These are phyloP conservation scores for Ophioninae sp. DNA, from an alignment of 2,888 invertebrate genomes.

Conservation along the genomic window DNA sequence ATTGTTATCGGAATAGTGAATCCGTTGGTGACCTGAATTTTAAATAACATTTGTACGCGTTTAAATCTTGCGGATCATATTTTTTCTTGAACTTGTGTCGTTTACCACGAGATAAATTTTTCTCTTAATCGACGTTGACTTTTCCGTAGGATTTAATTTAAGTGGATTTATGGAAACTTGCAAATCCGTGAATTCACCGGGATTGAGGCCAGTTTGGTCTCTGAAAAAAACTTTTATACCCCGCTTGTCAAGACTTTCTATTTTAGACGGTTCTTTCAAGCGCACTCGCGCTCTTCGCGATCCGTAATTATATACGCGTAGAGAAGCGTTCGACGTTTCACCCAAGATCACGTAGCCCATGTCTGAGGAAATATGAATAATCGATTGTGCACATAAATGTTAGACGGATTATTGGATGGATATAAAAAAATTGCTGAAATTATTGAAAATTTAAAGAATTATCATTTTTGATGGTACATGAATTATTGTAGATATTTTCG, in stretches of 20 bases:
- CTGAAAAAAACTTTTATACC: slow-evolving; percentile 77
- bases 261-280: slow-evolving; percentile 72
- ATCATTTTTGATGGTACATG: too few relatives aligned
- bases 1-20: slow-evolving; percentile 84
- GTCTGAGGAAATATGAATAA: slow-evolving; percentile 73
- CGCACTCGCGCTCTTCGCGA: slow-evolving; percentile 81
- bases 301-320: slow-evolving; percentile 83
- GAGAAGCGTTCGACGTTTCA: slow-evolving; percentile 80
- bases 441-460: not conserved
- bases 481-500: too few relatives aligned
- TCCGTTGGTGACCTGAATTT: slow-evolving; percentile 83
- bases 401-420: not conserved
- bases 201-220: slow-evolving; percentile 80
- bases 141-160: slow-evolving; percentile 77
- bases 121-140: slow-evolving; percentile 81
- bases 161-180: slow-evolving; percentile 83
- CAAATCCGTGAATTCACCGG: slow-evolving; percentile 82
- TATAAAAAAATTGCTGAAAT: too few relatives aligned
- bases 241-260: slow-evolving; percentile 64
- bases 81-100: not conserved
- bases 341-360: slow-evolving; percentile 83
- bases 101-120: slow-evolving; percentile 82
- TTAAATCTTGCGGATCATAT: not conserved
- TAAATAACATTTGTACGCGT: not conserved
- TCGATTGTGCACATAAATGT: not conserved